phyloP scores from a whole-genome alignment of 2,888 invertebrate species.

The Cataglyphis cursor region DNA sequence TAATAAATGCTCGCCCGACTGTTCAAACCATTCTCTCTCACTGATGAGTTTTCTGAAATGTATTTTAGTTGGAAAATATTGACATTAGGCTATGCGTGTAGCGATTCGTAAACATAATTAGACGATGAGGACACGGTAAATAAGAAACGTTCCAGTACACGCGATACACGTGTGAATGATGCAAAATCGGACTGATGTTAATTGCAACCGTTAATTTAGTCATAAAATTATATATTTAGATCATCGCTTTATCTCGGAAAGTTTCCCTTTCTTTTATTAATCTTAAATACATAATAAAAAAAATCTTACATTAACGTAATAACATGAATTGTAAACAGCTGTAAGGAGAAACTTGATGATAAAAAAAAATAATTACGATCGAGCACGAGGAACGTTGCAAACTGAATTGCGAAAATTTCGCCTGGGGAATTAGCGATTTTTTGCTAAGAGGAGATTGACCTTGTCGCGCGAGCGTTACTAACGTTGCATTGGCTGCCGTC shows the following conservation, averaged over 20 bases:
- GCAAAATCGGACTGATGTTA: constrained; percentile 3
- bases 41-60: background rate
- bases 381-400: background rate
- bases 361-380: background rate
- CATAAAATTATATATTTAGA: background rate
- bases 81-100: background rate
- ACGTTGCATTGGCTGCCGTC: background rate
- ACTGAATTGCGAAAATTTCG: constrained; percentile 3
- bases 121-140: constrained; percentile 4
- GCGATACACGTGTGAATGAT: background rate
- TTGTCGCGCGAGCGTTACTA: background rate
- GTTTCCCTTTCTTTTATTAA: background rate
- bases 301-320: too few relatives aligned
- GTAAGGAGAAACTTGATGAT: background rate
- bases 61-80: constrained; percentile 30
- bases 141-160: background rate
- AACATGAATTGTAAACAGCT: background rate
- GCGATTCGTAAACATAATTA: constrained; percentile 28
- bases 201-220: constrained; percentile 25
- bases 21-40: background rate
- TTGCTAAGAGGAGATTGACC: background rate
- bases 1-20: constrained; percentile 3
- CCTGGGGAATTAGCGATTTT: constrained; percentile 4
- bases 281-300: background rate
- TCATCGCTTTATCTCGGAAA: constrained; percentile 16